Base-by-base conservation (phyloP, 1,140 invertebrate genomes). In the Harlomillsia oculata region DNA sequence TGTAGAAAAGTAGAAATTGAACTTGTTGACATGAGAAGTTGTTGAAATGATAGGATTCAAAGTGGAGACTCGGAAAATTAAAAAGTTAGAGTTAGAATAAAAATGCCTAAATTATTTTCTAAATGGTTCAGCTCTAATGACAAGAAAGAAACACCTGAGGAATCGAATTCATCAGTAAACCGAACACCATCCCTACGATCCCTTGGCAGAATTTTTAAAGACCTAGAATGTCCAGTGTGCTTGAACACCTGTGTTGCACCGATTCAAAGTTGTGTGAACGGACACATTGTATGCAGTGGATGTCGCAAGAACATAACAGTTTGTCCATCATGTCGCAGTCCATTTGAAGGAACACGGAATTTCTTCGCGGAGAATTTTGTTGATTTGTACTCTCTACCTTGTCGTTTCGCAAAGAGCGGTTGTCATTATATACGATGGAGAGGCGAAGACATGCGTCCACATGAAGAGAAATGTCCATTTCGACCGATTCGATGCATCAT, bases 351-450 rank as follows among this genome's bases (percentile, higher is more conserved):
- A 28, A 57, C 56, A 5, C 39, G 62, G 3, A 64, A 64, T 18
- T 49, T 58, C 29, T 64, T 64, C 43, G 62, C 62, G 0, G 62
- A 64, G 34, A 53, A 60, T 18, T 64, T 60, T 40, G 52, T 64
- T 16, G 14, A 20, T 32, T 34, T 50, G 14, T 61, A 60, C 34
- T 45, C 62, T 9, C 58, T 60, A 16, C 46, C 37, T 25, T 65
- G 63, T 49, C 18, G 29, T 11, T 65, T 43, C 37, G 26, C 37
- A 9, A 32, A 28, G 18, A 52, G 62, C 4, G 63, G 63, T 1
- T 65, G 63, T 34, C 46, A 59, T 21, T 61, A 51, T 28, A 18
- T 65, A 13, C 55, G 56, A 0, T 57, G 59, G 52, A 61, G 59
- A 34, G 63, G 63, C 11, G 56, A 55, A 18, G 54, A 61, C 26